These are phyloP conservation scores for Sinhomidia bicolor DNA, from an alignment of 2,888 invertebrate genomes.

Conservation along the genomic window DNA sequence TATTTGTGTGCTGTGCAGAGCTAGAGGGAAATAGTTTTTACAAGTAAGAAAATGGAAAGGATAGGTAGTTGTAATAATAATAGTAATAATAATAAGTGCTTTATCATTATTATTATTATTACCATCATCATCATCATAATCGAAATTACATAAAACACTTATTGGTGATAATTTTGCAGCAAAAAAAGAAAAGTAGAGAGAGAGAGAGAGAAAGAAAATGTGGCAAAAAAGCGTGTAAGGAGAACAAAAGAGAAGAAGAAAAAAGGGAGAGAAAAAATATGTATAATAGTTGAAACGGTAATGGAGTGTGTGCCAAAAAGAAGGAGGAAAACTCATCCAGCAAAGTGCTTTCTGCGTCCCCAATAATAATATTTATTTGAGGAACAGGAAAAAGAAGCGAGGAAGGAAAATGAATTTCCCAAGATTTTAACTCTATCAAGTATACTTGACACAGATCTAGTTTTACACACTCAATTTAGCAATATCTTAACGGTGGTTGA, in stretches of 20 bases:
- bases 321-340: slow-evolving; percentile 39
- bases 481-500: slow-evolving; percentile 72
- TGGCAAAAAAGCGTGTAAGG: background rate
- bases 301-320: slow-evolving; percentile 31
- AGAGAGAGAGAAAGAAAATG: background rate
- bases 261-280: background rate
- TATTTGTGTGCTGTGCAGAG: no score
- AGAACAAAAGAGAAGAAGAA: background rate
- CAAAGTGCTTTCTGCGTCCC: slow-evolving; percentile 29
- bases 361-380: slow-evolving; percentile 50
- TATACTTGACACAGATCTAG: slow-evolving; percentile 72
- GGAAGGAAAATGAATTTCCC: slow-evolving; percentile 62
- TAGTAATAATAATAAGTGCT: background rate
- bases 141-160: slow-evolving; percentile 14
- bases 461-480: slow-evolving; percentile 74
- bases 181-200: background rate
- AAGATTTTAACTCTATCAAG: slow-evolving; percentile 68
- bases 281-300: background rate
- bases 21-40: background rate
- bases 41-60: background rate
- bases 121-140: background rate
- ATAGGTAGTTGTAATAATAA: background rate
- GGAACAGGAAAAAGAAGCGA: slow-evolving; percentile 19
- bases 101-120: slow-evolving; percentile 9
- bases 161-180: slow-evolving; percentile 25